Conservation (phyloP, 1,140 invertebrate species). For the Branchinecta lynchi region DNA sequence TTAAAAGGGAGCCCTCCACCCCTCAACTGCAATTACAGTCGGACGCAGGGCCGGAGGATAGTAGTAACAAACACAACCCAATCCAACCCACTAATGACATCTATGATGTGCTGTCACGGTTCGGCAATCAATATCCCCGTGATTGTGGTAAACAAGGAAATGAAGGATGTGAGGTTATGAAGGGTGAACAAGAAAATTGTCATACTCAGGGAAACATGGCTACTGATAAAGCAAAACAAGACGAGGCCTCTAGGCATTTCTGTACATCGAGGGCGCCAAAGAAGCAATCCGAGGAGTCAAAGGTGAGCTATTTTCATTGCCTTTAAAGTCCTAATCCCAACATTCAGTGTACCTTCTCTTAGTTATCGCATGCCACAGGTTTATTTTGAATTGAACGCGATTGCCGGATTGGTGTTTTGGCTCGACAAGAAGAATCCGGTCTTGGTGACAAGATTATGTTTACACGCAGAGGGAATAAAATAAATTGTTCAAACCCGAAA, state of each 20-base stretch:
- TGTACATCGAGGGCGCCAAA: background rate
- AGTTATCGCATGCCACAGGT: too few species aligned
- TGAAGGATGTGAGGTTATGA: slow-evolving; percentile 3
- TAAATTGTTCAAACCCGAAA: too few species aligned
- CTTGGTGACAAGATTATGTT: too few species aligned
- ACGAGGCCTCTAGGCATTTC: background rate
- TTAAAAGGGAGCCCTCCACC: background rate
- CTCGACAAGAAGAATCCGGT: too few species aligned
- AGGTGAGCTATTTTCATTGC: too few species aligned
- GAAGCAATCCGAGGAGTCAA: background rate
- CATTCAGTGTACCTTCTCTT: too few species aligned
- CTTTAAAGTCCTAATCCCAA: too few species aligned
- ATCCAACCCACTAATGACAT: slow-evolving; percentile 9
- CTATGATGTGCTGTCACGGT: slow-evolving; percentile 10
- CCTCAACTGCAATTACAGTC: background rate
- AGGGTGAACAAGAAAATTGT: slow-evolving; percentile 9
- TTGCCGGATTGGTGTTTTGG: too few species aligned
- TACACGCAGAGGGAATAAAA: too few species aligned
- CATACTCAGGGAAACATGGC: background rate
- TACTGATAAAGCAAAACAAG: background rate
- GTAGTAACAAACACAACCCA: background rate
- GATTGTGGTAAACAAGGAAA: slow-evolving; percentile 4
- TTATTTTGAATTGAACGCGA: too few species aligned
- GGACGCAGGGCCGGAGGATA: background rate
- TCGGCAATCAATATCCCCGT: background rate